Percentiles rank a stretch among this genome's conserved stretches.
These are phyloP conservation scores for Pantelozetes paolii DNA, from an alignment of 2,888 invertebrate species.

Conservation along the genomic window DNA sequence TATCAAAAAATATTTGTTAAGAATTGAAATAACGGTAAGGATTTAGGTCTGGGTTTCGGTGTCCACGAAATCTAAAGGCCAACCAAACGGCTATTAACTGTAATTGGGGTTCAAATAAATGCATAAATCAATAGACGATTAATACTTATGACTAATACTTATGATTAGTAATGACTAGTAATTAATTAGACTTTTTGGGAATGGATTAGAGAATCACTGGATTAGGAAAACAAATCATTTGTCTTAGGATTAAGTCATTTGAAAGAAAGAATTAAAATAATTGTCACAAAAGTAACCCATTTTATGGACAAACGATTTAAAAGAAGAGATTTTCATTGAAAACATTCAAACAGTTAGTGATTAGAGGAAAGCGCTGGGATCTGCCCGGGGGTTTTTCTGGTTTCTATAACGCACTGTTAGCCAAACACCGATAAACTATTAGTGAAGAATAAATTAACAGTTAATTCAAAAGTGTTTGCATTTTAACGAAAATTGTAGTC, in stretches of 20 bases:
- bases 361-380: constrained; percentile 70
- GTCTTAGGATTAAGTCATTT: not conserved
- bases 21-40: constrained; percentile 40
- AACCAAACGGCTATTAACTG: constrained; percentile 45
- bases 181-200: no score
- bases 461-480: not conserved
- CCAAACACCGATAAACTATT: constrained; percentile 90
- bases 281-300: not conserved
- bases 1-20: not conserved
- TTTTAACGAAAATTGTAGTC: not conserved
- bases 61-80: constrained; percentile 44
- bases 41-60: constrained; percentile 44
- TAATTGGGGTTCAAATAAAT: constrained; percentile 2
- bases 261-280: not conserved
- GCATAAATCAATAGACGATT: not conserved
- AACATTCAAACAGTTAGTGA: constrained; percentile 8
- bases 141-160: not conserved
- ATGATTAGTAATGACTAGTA: no score
- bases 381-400: constrained; percentile 94
- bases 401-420: constrained; percentile 95
- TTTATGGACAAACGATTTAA: not conserved
- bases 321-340: not conserved
- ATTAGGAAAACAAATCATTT: not conserved
- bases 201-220: no score
- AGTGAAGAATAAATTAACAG: constrained; percentile 28